Base-by-base conservation (phyloP, 2,888 invertebrate genomes). In the Aphodius granarius region DNA sequence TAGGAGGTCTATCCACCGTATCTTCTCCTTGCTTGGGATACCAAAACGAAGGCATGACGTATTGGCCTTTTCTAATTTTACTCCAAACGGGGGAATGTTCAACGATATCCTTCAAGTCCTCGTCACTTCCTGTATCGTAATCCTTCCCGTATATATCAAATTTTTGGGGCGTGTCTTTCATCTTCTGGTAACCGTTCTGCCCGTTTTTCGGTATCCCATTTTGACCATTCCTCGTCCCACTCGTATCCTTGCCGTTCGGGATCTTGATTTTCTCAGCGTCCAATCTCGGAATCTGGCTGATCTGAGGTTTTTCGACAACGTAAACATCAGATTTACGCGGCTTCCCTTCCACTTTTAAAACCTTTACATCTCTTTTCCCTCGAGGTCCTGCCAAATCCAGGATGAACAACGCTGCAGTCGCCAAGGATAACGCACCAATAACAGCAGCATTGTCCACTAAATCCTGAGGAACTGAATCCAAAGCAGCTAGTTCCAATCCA, bases 361-460 rank as follows among this genome's bases (percentile, higher is more conserved):
- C 71, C 3, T 72, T 70, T 15, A 65, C 64, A 17, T 71, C 63
- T n/a, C 88, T 86, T 73, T 87, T 84, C 0, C 87, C 88, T 81
- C 89, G 89, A 0, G 91, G 91, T 0, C 90, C 91, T 83, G 90
- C 90, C 75, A 94, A 88, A 84, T 94, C 94, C 43, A 92, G 84
- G 22, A 94, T 89, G 86, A 94, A 94, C 0, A 93, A 86, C 0
- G 91, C 89, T 0, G 92, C 94, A 0, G 92, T 93, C 1, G 92
- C 81, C 19, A 94, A 87, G 1, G 93, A 91, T 15, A 94, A 86
- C 0, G 90, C 89, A 2, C 94, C 94, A 17, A 94, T 89, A 15
- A 94, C 90, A 0, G 93, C 91, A 0, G 93, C 93, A 85, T 94
- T 94, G 81, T 92, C 93, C 21, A 93, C 86, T 80, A 94, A 86